Evolutionary conservation across 1,140 invertebrate species (phyloP).

Genomic region (Cotesia glomerata): DNA sequence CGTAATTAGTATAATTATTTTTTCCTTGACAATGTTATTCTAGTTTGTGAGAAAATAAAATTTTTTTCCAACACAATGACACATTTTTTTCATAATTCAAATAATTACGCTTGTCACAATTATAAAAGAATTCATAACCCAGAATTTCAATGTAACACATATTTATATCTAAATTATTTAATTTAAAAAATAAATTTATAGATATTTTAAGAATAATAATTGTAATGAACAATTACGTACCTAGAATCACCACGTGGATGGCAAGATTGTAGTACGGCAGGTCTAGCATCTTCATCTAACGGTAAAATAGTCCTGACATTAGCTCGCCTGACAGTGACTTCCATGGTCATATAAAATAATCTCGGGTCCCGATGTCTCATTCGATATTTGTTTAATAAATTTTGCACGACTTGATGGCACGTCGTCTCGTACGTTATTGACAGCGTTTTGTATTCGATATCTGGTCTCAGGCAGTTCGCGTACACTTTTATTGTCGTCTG

Average conservation of each 20-base stretch:
- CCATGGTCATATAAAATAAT: constrained; percentile 93
- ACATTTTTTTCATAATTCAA: background rate
- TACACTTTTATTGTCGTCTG: constrained; percentile 93
- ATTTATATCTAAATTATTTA: no score
- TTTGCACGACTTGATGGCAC: constrained; percentile 82
- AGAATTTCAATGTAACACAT: no score
- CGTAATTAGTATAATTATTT: background rate
- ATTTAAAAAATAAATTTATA: no score
- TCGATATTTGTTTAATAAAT: constrained; percentile 86
- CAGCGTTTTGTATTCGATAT: constrained; percentile 93
- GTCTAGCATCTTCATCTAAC: constrained; percentile 85
- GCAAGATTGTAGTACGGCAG: constrained; percentile 87
- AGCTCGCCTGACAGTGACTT: constrained; percentile 82
- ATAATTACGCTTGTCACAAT: no score
- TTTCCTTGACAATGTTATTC: background rate
- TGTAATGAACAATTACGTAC: constrained; percentile 56
- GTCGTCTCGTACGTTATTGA: constrained; percentile 85
- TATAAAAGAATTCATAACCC: no score
- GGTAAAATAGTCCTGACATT: constrained; percentile 83
- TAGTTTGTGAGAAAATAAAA: no score
- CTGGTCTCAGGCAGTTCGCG: constrained; percentile 83
- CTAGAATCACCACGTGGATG: constrained; percentile 90
- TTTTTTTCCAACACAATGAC: no score
- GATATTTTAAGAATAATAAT: no score
- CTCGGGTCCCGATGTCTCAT: constrained; percentile 91